Evolutionary conservation across 1,140 invertebrate species (phyloP).

Genomic region (Triops longicaudatus): DNA sequence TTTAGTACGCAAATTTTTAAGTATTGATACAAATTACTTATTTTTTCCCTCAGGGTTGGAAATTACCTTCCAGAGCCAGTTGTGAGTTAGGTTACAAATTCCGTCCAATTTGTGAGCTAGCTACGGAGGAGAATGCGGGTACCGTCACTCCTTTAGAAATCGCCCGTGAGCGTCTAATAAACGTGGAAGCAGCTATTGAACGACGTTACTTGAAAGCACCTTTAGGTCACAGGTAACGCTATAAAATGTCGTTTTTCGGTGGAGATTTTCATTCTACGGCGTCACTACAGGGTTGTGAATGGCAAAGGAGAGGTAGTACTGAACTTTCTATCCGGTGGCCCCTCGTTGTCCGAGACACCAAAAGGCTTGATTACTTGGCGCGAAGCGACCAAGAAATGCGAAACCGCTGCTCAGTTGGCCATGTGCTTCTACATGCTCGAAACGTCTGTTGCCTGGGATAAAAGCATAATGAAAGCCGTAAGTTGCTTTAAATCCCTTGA

Average conservation of each 20-base stretch:
- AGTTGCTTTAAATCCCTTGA: constrained; percentile 40
- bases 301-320: constrained; percentile 25
- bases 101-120: constrained; percentile 41
- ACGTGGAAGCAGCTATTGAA: constrained; percentile 82
- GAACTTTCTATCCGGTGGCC: constrained; percentile 23
- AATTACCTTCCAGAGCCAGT: constrained; percentile 54
- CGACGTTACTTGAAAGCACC: constrained; percentile 88
- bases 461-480: constrained; percentile 98
- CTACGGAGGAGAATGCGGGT: constrained; percentile 40
- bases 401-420: constrained; percentile 78
- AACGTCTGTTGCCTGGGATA: constrained; percentile 91
- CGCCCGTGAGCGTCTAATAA: constrained; percentile 65
- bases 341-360: constrained; percentile 22
- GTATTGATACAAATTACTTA: neutral
- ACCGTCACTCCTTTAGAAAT: constrained; percentile 53
- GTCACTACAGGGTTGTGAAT: neutral
- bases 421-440: constrained; percentile 85
- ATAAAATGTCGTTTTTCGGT: constrained; percentile 29
- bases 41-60: constrained; percentile 60
- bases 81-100: constrained; percentile 49
- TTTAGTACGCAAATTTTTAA: constrained; percentile 21
- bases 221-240: constrained; percentile 58
- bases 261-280: neutral
- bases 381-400: constrained; percentile 68
- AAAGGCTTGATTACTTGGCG: constrained; percentile 67